phyloP scores from a whole-genome alignment of 2,113 vertebrate species.

The Hoplias malabaricus region DNA sequence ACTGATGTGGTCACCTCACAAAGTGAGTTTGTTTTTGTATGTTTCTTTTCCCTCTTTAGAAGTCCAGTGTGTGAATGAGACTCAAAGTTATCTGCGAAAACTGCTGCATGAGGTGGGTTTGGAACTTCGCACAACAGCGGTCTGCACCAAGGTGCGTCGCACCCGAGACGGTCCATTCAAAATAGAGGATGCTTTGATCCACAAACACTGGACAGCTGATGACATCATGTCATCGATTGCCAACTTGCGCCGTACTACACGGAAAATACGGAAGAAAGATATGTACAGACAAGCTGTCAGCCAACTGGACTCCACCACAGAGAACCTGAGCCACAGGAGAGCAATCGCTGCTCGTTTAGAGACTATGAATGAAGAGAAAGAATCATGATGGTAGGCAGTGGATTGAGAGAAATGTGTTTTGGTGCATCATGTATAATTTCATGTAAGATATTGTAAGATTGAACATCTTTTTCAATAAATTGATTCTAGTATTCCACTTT shows the following conservation, averaged over 20 bases:
- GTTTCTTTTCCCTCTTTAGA: conserved; percentile 67
- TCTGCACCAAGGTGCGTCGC: conserved; percentile 83
- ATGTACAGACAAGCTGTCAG: not conserved
- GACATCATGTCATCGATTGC: conserved; percentile 71
- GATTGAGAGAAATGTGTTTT: not conserved
- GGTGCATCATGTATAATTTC: too few relatives aligned
- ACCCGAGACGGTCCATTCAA: conserved; percentile 83
- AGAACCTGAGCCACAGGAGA: not conserved
- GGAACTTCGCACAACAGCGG: conserved; percentile 84
- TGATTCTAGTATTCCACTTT: not conserved
- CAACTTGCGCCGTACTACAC: conserved; percentile 53
- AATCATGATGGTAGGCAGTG: not conserved
- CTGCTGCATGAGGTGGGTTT: conserved; percentile 89
- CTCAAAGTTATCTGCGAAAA: conserved; percentile 85
- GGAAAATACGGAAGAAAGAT: conserved; percentile 41
- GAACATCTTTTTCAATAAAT: too few relatives aligned
- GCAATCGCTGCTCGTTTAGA: not conserved
- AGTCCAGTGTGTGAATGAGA: conserved; percentile 90
- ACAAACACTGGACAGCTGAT: conserved; percentile 78
- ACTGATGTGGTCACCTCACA: too few relatives aligned
- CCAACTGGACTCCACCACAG: not conserved
- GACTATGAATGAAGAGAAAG: not conserved
- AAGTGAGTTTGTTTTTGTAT: not conserved
- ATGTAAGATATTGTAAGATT: not conserved
- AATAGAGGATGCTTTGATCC: conserved; percentile 77